Conservation (phyloP, 2,113 vertebrate species). For the Prionailurus bengalensis region DNA sequence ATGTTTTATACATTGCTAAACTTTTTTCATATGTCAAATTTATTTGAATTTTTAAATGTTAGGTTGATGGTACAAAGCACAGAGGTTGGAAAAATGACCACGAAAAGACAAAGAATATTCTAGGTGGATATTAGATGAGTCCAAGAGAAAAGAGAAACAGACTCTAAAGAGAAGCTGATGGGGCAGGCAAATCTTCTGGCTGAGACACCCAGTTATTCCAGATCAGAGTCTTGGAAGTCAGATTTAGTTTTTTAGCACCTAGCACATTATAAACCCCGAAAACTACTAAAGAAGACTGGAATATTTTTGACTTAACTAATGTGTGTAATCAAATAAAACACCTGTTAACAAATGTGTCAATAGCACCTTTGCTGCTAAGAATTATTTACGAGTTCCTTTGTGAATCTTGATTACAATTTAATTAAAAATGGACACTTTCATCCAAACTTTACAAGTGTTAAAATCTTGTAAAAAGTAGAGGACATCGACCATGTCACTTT, state of each 20-base stretch:
- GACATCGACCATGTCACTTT: neutral
- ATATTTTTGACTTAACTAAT: slow-evolving; percentile 30
- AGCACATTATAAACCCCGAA: neutral
- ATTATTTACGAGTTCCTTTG: slow-evolving; percentile 67
- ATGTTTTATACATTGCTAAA: neutral
- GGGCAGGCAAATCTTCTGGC: accelerated
- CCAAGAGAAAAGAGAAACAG: neutral
- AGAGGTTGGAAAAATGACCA: neutral
- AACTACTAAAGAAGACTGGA: neutral
- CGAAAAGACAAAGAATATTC: neutral
- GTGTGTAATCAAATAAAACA: slow-evolving; percentile 51
- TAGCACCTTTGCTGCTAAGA: slow-evolving; percentile 36
- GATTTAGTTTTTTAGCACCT: neutral
- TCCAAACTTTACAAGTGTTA: slow-evolving; percentile 28
- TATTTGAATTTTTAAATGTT: neutral
- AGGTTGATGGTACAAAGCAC: neutral
- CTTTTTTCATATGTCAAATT: neutral
- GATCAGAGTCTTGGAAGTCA: neutral
- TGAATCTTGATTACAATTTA: slow-evolving; percentile 53
- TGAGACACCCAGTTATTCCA: neutral
- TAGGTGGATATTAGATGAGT: neutral
- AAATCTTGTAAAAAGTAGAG: slow-evolving; percentile 28
- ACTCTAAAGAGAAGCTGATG: neutral
- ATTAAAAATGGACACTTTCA: slow-evolving; percentile 61
- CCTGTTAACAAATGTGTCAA: slow-evolving; percentile 48